These are phyloP conservation scores for Agrotis exclamationis DNA, from an alignment of 2,888 invertebrate species.

Conservation along the genomic window DNA sequence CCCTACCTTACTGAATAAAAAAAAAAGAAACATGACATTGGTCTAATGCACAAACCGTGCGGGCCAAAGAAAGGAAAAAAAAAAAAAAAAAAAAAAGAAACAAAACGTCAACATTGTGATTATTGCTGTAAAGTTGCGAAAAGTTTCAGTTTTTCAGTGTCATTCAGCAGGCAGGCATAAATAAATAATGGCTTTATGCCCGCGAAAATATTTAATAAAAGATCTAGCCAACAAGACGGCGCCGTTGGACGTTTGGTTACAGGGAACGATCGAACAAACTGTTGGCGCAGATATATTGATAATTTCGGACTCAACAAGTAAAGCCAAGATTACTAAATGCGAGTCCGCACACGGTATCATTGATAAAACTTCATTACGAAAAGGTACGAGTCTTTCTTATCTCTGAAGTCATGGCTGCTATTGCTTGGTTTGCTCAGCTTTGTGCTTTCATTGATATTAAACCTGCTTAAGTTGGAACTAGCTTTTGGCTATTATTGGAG, in stretches of 20 bases:
- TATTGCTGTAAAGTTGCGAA: neutral
- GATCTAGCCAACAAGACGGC: constrained; percentile 78
- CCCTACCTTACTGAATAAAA: too few relatives aligned
- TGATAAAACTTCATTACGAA: constrained; percentile 79
- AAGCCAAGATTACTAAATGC: constrained; percentile 86
- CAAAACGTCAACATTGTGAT: too few relatives aligned
- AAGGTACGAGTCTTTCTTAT: constrained; percentile 73
- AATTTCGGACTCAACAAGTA: constrained; percentile 82
- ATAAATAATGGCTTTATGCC: constrained; percentile 76
- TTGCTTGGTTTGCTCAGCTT: constrained; percentile 18
- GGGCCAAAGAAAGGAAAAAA: too few relatives aligned
- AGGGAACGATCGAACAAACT: constrained; percentile 88
- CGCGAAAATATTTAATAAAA: constrained; percentile 82
- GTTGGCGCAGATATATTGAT: constrained; percentile 85
- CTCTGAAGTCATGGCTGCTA: too few relatives aligned
- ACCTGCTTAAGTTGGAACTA: neutral
- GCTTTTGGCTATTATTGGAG: neutral
- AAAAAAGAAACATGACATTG: too few relatives aligned
- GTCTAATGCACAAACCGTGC: too few relatives aligned
- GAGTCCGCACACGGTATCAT: constrained; percentile 83
- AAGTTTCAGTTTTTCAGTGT: neutral
- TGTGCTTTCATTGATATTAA: neutral
- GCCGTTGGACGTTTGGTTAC: constrained; percentile 86
- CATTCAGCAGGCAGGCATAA: too few relatives aligned
- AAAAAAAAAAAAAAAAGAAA: too few relatives aligned